Percentiles rank a stretch among this genome's conserved stretches.
Evolutionary conservation across 1,140 invertebrate species (phyloP).

Genomic region (Nautilus pompilius): DNA sequence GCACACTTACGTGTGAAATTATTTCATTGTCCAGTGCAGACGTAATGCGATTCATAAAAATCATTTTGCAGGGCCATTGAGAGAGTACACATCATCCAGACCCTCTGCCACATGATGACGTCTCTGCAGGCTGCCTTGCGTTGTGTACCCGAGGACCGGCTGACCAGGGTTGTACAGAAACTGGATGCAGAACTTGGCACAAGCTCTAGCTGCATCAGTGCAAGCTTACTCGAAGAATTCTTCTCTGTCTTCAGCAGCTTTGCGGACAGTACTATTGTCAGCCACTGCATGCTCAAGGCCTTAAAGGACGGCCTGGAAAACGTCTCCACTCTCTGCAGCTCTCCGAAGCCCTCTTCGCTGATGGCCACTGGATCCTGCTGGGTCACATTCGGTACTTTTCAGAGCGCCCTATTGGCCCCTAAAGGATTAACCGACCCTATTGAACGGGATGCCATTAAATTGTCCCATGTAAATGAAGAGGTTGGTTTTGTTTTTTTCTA

Average conservation of each 20-base stretch:
- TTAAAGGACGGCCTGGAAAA: not conserved
- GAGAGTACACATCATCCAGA: not conserved
- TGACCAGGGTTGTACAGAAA: too few species aligned
- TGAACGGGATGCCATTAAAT: constrained; percentile 36
- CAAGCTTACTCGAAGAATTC: not conserved
- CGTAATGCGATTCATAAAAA: too few species aligned
- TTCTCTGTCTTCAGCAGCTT: not conserved
- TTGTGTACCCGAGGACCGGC: too few species aligned
- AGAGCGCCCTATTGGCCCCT: constrained; percentile 32
- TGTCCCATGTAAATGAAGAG: constrained; percentile 35
- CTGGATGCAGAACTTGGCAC: not conserved
- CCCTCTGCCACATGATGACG: not conserved
- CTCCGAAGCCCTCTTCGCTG: not conserved
- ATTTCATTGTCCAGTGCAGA: too few species aligned
- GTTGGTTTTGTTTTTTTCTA: constrained; percentile 14
- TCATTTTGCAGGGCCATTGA: too few species aligned
- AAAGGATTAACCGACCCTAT: constrained; percentile 48
- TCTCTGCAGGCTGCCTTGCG: not conserved
- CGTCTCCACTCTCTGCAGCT: not conserved
- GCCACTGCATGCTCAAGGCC: too few species aligned
- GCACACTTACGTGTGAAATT: too few species aligned
- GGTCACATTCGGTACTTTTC: constrained; percentile 32
- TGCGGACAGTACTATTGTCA: not conserved
- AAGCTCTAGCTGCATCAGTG: not conserved
- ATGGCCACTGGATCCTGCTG: constrained; percentile 23